These are phyloP conservation scores for Pegea sp. DNA, from an alignment of 23 tunicate species.

Conservation along the genomic window DNA sequence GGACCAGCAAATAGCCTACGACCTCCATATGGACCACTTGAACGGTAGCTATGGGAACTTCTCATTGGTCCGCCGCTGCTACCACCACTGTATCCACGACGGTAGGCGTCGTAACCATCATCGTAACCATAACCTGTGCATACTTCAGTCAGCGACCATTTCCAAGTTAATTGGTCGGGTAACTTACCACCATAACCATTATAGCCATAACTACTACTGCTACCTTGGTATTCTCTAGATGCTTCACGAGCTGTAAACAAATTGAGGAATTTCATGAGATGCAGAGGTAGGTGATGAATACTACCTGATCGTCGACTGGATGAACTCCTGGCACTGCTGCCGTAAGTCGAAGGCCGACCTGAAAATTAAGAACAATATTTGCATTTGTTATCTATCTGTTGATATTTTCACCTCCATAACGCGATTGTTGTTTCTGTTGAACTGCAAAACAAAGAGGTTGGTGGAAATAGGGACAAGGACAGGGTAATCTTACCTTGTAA, in stretches of 20 bases:
- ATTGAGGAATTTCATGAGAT: no score
- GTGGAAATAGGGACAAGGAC: neutral
- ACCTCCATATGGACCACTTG: slow-evolving; percentile 68
- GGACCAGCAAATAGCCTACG: neutral
- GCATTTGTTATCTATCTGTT: no score
- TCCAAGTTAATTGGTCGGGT: neutral
- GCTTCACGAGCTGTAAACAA: no score
- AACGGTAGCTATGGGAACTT: slow-evolving; percentile 17
- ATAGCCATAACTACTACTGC: neutral
- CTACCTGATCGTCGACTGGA: no score
- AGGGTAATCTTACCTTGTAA: slow-evolving; percentile 8
- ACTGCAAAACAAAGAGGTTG: no score
- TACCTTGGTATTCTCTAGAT: no score
- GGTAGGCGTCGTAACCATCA: slow-evolving; percentile 1
- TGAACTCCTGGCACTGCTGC: no score
- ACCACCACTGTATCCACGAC: slow-evolving; percentile 8
- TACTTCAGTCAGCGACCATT: neutral
- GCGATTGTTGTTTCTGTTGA: slow-evolving; percentile 1
- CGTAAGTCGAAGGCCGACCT: no score
- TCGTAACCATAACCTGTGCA: no score
- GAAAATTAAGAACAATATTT: no score
- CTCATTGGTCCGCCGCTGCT: slow-evolving; percentile 43
- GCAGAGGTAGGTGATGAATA: no score
- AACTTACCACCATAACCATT: slow-evolving; percentile 13
- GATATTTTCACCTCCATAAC: slow-evolving; percentile 1